Evolutionary conservation across 1,140 invertebrate species (phyloP).

Genomic region (Drosophila biarmipes): DNA sequence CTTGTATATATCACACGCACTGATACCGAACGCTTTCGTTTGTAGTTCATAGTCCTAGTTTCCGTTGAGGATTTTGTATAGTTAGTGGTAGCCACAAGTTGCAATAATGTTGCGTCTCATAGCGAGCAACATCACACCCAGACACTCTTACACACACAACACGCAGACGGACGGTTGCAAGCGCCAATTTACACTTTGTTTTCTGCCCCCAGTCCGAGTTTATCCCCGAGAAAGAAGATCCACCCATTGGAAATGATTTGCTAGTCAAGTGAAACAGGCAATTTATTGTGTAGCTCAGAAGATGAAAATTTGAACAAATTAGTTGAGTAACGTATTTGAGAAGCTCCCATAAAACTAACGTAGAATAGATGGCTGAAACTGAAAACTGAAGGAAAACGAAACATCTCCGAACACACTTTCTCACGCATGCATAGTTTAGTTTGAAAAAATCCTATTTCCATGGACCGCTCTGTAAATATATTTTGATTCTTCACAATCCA

Average conservation of each 20-base stretch:
- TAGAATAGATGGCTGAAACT: constrained; percentile 31
- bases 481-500: constrained; percentile 45
- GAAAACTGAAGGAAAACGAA: constrained; percentile 6
- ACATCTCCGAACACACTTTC: constrained; percentile 12
- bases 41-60: constrained; percentile 54
- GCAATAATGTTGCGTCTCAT: constrained; percentile 79
- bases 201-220: constrained; percentile 10
- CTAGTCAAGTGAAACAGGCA: constrained; percentile 78
- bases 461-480: constrained; percentile 57
- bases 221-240: constrained; percentile 20
- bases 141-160: constrained; percentile 18
- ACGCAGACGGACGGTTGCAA: constrained; percentile 15
- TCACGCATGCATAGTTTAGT: constrained; percentile 32
- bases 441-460: constrained; percentile 34
- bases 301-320: constrained; percentile 54
- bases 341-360: constrained; percentile 38
- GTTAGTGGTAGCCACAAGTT: constrained; percentile 78
- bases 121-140: constrained; percentile 76
- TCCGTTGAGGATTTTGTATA: constrained; percentile 70
- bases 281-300: constrained; percentile 68
- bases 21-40: constrained; percentile 57
- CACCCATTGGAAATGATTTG: constrained; percentile 63
- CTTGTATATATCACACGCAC: constrained; percentile 45
- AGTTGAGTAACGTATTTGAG: constrained; percentile 42
- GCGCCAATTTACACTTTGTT: constrained; percentile 28